Conservation (phyloP, 2,888 invertebrate species). For the Saturnia japonica region DNA sequence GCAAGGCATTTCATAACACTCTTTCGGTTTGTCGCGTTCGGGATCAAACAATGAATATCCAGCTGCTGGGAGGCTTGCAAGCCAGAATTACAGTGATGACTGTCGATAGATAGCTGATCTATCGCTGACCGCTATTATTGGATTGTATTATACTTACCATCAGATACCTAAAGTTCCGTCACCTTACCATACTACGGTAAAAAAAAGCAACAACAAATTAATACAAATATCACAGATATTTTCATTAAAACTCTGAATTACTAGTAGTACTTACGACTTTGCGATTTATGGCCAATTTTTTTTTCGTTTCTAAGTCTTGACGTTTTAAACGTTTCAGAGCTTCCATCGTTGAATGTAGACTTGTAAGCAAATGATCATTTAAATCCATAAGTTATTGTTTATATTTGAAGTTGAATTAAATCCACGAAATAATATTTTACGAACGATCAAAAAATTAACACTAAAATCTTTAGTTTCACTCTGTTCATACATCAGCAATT, state of each 20-base stretch:
- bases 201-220: neutral
- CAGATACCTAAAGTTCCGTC: too few species aligned
- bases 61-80: too few species aligned
- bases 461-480: neutral
- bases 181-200: too few species aligned
- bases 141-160: too few species aligned
- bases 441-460: constrained; percentile 1
- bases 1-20: too few species aligned
- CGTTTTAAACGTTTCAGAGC: neutral
- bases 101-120: too few species aligned
- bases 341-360: neutral
- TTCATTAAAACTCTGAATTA: neutral
- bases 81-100: too few species aligned
- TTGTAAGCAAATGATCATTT: neutral
- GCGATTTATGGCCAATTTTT: too few species aligned
- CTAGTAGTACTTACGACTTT: neutral
- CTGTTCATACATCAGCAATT: neutral
- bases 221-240: neutral
- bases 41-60: too few species aligned
- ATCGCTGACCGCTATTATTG: too few species aligned
- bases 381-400: neutral
- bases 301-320: neutral
- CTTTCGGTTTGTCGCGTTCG: too few species aligned
- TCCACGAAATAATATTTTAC: constrained; percentile 6
- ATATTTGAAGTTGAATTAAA: neutral